phyloP scores from a whole-genome alignment of 2,113 vertebrate genomes.

The Scomber japonicus region DNA sequence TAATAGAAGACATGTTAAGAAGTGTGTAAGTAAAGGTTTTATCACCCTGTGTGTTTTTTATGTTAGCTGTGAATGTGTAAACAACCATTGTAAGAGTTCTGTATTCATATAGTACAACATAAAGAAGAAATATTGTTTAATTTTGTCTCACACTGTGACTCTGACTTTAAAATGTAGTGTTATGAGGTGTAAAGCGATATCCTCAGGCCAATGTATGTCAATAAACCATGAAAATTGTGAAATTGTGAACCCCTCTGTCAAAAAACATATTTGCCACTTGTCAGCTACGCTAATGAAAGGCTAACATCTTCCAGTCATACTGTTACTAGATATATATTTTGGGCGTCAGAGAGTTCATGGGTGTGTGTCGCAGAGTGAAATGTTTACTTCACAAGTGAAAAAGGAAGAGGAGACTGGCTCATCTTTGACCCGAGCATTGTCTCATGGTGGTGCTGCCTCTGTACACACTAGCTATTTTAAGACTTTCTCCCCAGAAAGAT shows the following conservation, averaged over 20 bases:
- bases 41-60: not conserved
- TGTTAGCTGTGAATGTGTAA: not conserved
- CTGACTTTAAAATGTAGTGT: not conserved
- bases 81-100: not conserved
- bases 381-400: conserved; percentile 82
- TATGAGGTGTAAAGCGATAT: not conserved
- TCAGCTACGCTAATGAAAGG: conserved; percentile 4
- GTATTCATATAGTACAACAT: not conserved
- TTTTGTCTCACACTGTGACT: not conserved
- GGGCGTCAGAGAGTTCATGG: conserved; percentile 37
- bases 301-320: not conserved
- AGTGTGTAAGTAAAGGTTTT: too few species aligned
- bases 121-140: not conserved
- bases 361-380: conserved; percentile 69
- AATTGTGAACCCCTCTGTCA: not conserved
- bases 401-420: conserved; percentile 79
- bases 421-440: conserved; percentile 85
- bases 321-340: conserved; percentile 18
- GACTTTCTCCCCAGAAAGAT: conserved; percentile 65
- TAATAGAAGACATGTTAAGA: not conserved
- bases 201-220: not conserved
- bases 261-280: conserved; percentile 1
- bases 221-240: not conserved
- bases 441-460: conserved; percentile 73
- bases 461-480: conserved; percentile 81